Conservation (phyloP, 2,888 invertebrate genomes). For the Catocala fraxini region DNA sequence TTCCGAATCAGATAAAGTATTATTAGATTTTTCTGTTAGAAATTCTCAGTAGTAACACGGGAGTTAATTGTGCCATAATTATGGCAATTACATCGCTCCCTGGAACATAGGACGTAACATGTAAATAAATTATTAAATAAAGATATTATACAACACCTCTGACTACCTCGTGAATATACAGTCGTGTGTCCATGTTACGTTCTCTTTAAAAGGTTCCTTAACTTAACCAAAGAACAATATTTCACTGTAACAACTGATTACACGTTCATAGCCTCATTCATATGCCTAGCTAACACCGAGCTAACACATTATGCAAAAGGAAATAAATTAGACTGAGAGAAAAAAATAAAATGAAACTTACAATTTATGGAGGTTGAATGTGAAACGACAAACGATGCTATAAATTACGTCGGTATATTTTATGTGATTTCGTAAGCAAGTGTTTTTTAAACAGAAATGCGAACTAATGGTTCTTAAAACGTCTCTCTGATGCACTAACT, state of each 20-base stretch:
- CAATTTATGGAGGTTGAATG: slow-evolving; percentile 51
- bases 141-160: too few relatives aligned
- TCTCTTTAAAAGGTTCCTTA: too few relatives aligned
- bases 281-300: slow-evolving; percentile 24
- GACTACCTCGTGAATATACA: too few relatives aligned
- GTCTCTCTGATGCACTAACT: slow-evolving; percentile 10
- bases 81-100: too few relatives aligned
- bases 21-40: too few relatives aligned
- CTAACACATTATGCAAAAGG: slow-evolving; percentile 45
- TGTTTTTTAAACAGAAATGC: slow-evolving; percentile 45
- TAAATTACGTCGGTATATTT: slow-evolving; percentile 50
- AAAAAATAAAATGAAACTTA: slow-evolving; percentile 46
- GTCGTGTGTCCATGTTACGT: too few relatives aligned
- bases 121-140: too few relatives aligned
- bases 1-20: too few relatives aligned
- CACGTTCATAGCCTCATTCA: slow-evolving; percentile 15
- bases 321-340: slow-evolving; percentile 47
- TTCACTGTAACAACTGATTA: slow-evolving; percentile 11
- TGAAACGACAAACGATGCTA: slow-evolving; percentile 52
- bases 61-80: too few relatives aligned
- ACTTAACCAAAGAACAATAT: background rate
- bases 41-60: too few relatives aligned
- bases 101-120: too few relatives aligned
- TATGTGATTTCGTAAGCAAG: slow-evolving; percentile 51
- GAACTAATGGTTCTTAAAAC: slow-evolving; percentile 48